phyloP scores from a whole-genome alignment of 1,140 invertebrate species.

The Ridgeia piscesae region DNA sequence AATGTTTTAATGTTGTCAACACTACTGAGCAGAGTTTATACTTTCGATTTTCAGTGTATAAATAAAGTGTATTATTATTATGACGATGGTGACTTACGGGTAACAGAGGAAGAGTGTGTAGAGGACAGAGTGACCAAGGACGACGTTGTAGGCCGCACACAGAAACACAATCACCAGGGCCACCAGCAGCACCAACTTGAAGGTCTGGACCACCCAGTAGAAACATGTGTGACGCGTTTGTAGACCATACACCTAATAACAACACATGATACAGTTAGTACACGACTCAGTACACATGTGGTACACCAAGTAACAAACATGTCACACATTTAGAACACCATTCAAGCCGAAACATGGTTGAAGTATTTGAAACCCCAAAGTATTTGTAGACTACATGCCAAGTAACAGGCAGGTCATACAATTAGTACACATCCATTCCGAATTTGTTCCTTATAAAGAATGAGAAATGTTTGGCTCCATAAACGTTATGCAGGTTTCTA shows the following conservation, averaged over 20 bases:
- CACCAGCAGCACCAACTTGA: constrained; percentile 48
- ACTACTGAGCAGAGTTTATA: too few relatives aligned
- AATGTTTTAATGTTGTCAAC: too few relatives aligned
- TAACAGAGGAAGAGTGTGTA: constrained; percentile 82
- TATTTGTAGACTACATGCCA: background rate
- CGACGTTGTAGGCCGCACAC: constrained; percentile 74
- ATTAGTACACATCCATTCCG: background rate
- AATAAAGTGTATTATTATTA: too few relatives aligned
- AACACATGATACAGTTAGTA: constrained; percentile 14
- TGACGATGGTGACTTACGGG: constrained; percentile 70
- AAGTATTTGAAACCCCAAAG: too few relatives aligned
- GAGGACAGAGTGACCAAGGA: constrained; percentile 70
- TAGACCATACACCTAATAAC: constrained; percentile 39
- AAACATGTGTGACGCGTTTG: constrained; percentile 35
- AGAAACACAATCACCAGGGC: constrained; percentile 46
- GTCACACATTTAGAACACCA: background rate
- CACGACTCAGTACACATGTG: background rate
- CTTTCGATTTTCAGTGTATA: too few relatives aligned
- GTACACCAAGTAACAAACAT: background rate
- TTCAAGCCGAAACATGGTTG: background rate
- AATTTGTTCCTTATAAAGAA: too few relatives aligned
- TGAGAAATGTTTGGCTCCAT: too few relatives aligned
- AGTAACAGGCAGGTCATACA: background rate
- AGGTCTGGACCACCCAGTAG: constrained; percentile 45
- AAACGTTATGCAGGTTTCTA: too few relatives aligned